A percentile compares a stretch with the other conserved stretches of the same genome.
Evolutionary conservation across 37 sponge, comb jelly and placozoan species (phyloP).

Genomic region (Geodia barretti): DNA sequence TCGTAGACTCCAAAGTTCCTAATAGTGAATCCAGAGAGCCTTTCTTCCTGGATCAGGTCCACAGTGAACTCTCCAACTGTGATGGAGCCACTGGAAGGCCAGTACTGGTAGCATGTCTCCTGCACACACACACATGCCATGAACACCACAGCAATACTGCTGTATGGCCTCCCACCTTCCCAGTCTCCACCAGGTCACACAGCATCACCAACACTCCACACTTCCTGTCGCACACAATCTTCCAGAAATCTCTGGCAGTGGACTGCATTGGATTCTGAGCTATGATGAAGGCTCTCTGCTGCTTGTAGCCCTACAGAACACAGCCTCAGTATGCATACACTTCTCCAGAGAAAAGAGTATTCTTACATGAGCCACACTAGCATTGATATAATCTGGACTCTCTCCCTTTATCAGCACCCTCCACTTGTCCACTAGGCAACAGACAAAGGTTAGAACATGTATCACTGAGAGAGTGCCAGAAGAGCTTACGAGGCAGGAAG

Average conservation of each 20-base stretch:
- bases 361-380: slow-evolving; percentile 47
- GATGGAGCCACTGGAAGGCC: background rate
- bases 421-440: slow-evolving; percentile 25
- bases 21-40: background rate
- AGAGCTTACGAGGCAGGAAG: slow-evolving; percentile 2
- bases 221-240: slow-evolving; percentile 44
- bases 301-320: slow-evolving; percentile 63
- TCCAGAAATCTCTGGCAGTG: slow-evolving; percentile 71
- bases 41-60: background rate
- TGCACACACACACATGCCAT: no score
- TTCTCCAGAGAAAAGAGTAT: background rate
- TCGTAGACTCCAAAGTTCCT: background rate
- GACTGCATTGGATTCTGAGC: slow-evolving; percentile 59
- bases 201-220: slow-evolving; percentile 36
- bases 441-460: background rate
- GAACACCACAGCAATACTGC: no score
- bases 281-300: slow-evolving; percentile 64
- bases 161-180: slow-evolving; percentile 13
- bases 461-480: background rate
- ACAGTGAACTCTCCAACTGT: slow-evolving; percentile 7
- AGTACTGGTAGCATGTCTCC: slow-evolving; percentile 25
- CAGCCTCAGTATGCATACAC: background rate
- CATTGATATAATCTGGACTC: slow-evolving; percentile 61
- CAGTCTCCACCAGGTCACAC: slow-evolving; percentile 44
- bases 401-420: slow-evolving; percentile 45